A percentile compares a stretch with the other conserved stretches of the same genome.
These are phyloP conservation scores for Atherinosoma microstoma DNA, from an alignment of 2,797 vertebrate species.

Conservation along the genomic window DNA sequence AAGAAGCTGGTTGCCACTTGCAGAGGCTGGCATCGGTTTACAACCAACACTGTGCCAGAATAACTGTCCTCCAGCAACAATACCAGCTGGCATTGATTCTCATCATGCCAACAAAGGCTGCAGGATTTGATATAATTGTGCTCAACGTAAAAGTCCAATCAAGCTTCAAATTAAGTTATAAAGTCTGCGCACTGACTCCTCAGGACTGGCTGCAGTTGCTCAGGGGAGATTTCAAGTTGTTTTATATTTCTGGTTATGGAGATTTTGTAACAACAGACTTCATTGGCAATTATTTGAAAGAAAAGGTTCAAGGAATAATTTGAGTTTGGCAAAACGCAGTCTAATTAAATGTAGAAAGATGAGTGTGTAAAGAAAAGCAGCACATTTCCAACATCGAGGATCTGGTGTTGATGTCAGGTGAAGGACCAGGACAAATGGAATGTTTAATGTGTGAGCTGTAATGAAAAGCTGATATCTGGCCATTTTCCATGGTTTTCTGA, in stretches of 20 bases:
- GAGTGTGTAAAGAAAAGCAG: too few species aligned
- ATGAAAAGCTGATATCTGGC: too few species aligned
- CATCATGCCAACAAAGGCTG: slow-evolving; percentile 53
- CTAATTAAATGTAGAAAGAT: too few species aligned
- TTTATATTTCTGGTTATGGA: background rate
- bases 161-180: slow-evolving; percentile 4
- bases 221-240: too few species aligned
- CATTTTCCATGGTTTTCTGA: too few species aligned
- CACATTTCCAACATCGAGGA: too few species aligned
- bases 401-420: too few species aligned
- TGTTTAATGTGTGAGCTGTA: too few species aligned
- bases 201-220: slow-evolving; percentile 13
- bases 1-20: slow-evolving; percentile 36
- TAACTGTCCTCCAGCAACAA: slow-evolving; percentile 47
- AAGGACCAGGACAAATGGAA: too few species aligned
- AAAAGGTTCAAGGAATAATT: too few species aligned
- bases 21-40: slow-evolving; percentile 57
- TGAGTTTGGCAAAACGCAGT: too few species aligned
- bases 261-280: too few species aligned
- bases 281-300: background rate
- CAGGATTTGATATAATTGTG: slow-evolving; percentile 50
- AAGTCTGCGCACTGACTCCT: slow-evolving; percentile 18
- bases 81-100: slow-evolving; percentile 59
- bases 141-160: slow-evolving; percentile 39
- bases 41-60: slow-evolving; percentile 45